A percentile compares a stretch with the other conserved stretches of the same genome.
phyloP scores from a whole-genome alignment of 2,113 vertebrate species.

The Oncorhynchus nerka region DNA sequence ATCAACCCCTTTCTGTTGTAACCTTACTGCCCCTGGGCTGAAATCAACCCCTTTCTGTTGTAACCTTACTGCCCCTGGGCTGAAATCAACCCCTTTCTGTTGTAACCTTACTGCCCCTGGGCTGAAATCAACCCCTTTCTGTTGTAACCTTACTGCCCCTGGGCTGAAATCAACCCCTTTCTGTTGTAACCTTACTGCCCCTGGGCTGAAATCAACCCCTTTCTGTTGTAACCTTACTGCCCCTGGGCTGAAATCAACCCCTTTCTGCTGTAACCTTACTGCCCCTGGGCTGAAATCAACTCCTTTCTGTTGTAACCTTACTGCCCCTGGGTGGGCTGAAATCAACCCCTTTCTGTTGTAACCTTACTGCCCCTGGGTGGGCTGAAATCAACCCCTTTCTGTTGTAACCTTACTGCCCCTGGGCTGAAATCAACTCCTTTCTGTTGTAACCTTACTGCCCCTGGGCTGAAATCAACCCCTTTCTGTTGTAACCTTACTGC shows the following conservation, averaged over 20 bases:
- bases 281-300: background rate
- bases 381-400: background rate
- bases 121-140: background rate
- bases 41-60: background rate
- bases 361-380: background rate
- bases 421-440: background rate
- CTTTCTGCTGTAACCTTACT: background rate
- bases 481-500: slow-evolving; percentile 1
- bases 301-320: background rate
- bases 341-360: background rate
- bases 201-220: background rate
- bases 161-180: background rate
- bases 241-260: background rate
- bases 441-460: slow-evolving; percentile 2
- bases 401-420: background rate
- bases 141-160: too few species aligned
- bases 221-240: too few species aligned
- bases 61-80: too few species aligned
- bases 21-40: too few species aligned
- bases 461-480: background rate
- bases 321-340: background rate
- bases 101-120: too few species aligned
- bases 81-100: background rate
- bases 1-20: background rate
- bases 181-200: too few species aligned